Conservation (phyloP, 2,113 vertebrate genomes). For the Leiothrix lutea region DNA sequence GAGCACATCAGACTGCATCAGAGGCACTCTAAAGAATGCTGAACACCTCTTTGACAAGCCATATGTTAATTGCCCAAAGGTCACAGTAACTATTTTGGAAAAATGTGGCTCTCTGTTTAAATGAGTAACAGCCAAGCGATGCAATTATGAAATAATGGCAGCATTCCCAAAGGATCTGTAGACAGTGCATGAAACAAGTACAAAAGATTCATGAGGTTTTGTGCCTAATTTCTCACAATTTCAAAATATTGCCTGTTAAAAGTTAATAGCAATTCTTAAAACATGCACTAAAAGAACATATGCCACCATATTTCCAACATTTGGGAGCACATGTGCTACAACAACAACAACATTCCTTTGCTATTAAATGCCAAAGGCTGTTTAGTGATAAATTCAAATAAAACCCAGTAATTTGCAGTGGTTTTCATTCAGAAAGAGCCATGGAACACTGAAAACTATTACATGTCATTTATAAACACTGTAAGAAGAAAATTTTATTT, state of each 20-base stretch:
- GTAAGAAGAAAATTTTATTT: neutral
- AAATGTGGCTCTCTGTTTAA: neutral
- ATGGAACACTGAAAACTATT: rapidly evolving
- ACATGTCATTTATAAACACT: neutral
- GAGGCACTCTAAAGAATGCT: neutral
- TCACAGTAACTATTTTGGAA: neutral
- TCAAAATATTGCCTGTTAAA: neutral
- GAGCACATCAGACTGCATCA: neutral
- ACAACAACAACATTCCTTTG: neutral
- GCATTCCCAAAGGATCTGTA: neutral
- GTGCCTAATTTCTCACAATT: neutral
- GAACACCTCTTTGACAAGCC: neutral
- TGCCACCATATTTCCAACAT: neutral
- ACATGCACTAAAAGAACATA: neutral
- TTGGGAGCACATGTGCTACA: neutral
- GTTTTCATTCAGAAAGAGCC: neutral
- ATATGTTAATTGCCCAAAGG: neutral
- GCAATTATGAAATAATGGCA: neutral
- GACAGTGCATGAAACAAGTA: neutral
- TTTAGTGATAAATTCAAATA: constrained; percentile 3
- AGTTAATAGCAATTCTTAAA: neutral
- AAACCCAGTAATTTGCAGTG: neutral
- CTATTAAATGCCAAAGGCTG: constrained; percentile 9
- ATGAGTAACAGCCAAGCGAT: neutral
- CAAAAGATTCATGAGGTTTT: neutral